Evolutionary conservation across 2,888 invertebrate species (phyloP).

Genomic region (Aporophyla nigra): DNA sequence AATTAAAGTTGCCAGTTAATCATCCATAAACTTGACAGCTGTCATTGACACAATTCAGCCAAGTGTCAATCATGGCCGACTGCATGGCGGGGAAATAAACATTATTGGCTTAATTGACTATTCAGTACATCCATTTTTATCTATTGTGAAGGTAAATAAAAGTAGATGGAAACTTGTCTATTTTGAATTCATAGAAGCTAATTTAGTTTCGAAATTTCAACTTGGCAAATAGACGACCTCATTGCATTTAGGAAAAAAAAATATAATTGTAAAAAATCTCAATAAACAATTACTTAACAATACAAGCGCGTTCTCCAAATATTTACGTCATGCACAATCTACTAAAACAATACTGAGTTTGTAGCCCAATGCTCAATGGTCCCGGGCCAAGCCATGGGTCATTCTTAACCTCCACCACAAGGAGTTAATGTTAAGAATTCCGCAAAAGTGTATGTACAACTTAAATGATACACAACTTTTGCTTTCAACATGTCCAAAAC

Average conservation of each 20-base stretch:
- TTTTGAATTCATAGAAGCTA: constrained; percentile 42
- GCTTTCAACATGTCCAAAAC: constrained; percentile 32
- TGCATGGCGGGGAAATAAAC: constrained; percentile 50
- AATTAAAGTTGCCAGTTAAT: constrained; percentile 60
- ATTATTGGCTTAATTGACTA: constrained; percentile 42
- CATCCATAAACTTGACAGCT: constrained; percentile 63
- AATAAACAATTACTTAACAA: constrained; percentile 40
- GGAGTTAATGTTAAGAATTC: background rate
- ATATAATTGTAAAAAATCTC: constrained; percentile 15
- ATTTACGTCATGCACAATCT: constrained; percentile 14
- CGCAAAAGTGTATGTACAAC: background rate
- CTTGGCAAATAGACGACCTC: constrained; percentile 46
- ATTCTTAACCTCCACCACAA: background rate
- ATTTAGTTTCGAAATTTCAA: constrained; percentile 22
- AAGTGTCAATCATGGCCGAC: constrained; percentile 61
- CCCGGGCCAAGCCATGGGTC: background rate
- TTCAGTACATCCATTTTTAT: constrained; percentile 36
- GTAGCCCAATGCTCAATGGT: background rate
- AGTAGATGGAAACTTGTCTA: constrained; percentile 24
- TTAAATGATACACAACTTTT: constrained; percentile 17
- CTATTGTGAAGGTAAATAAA: constrained; percentile 24
- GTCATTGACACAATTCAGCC: constrained; percentile 67
- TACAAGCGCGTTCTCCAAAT: constrained; percentile 27
- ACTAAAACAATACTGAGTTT: background rate
- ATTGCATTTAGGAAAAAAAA: constrained; percentile 43